Evolutionary conservation across 2,888 invertebrate genomes (phyloP).

Genomic region (Orchesella flavescens): DNA sequence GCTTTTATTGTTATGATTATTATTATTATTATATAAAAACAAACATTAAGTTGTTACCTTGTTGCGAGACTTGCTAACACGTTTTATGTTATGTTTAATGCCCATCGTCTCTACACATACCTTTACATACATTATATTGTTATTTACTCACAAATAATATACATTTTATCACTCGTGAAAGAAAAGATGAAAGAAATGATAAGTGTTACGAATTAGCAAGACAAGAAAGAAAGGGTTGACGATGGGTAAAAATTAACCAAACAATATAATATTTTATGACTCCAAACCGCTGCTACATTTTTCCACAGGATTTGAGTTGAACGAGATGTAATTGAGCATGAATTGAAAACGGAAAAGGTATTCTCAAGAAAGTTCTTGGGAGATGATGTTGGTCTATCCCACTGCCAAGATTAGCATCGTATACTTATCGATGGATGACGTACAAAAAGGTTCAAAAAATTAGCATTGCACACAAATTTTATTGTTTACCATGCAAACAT

Average conservation of each 20-base stretch:
- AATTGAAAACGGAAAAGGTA: constrained; percentile 9
- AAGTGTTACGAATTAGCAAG: background rate
- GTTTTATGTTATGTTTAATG: background rate
- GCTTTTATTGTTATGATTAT: background rate
- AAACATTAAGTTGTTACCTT: background rate
- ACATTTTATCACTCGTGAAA: background rate
- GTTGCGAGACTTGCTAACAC: background rate
- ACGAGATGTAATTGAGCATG: constrained; percentile 17
- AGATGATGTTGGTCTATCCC: too few relatives aligned
- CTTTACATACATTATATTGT: too few relatives aligned
- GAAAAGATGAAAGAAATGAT: background rate
- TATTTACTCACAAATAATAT: too few relatives aligned
- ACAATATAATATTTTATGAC: too few relatives aligned
- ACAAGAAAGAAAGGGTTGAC: too few relatives aligned
- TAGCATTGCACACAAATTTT: too few relatives aligned
- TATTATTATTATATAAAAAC: background rate
- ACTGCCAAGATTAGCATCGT: too few relatives aligned
- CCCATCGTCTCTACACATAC: too few relatives aligned
- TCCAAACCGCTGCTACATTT: background rate
- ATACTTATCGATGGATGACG: too few relatives aligned
- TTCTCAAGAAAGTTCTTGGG: background rate
- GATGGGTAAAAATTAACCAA: too few relatives aligned
- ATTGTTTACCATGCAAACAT: too few relatives aligned
- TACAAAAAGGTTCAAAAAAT: too few relatives aligned
- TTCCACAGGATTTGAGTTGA: background rate